Percentiles rank a stretch among this genome's conserved stretches.
These are phyloP conservation scores for Polietes domitor DNA, from an alignment of 2,888 invertebrate genomes.

Conservation along the genomic window DNA sequence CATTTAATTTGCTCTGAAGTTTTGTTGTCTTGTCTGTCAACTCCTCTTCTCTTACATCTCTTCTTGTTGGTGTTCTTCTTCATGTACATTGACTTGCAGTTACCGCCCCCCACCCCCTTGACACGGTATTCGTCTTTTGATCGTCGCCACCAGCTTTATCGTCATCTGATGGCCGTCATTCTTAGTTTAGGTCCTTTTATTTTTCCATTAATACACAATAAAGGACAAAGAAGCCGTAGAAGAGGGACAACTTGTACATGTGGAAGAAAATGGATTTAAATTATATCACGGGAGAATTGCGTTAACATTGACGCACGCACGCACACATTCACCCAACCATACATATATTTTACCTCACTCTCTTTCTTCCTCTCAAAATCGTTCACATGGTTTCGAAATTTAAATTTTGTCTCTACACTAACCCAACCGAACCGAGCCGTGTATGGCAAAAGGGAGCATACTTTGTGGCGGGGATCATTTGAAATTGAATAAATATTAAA, in stretches of 20 bases:
- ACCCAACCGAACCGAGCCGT: not conserved
- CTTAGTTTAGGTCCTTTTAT: not conserved
- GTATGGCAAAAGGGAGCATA: not conserved
- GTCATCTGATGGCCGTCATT: slow-evolving; percentile 16
- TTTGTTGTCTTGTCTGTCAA: not conserved
- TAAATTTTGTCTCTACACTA: not conserved
- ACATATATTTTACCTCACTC: not conserved
- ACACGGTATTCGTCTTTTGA: not conserved
- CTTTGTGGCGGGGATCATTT: not conserved
- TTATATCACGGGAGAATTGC: slow-evolving; percentile 8
- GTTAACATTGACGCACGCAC: not conserved
- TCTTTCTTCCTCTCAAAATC: not conserved
- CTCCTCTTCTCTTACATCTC: not conserved
- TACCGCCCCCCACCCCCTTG: not conserved
- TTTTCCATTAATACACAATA: not conserved
- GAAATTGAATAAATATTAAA: slow-evolving; percentile 1
- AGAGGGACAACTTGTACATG: not conserved
- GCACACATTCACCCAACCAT: not conserved
- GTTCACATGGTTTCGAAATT: not conserved
- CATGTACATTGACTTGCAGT: no score
- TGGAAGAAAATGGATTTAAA: slow-evolving; percentile 20
- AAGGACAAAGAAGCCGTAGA: not conserved
- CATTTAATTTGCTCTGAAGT: slow-evolving; percentile 60
- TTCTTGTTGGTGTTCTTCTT: not conserved
- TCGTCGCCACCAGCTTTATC: not conserved